Base-by-base conservation (phyloP, 1,140 invertebrate genomes). In the Sycobia sp. region DNA sequence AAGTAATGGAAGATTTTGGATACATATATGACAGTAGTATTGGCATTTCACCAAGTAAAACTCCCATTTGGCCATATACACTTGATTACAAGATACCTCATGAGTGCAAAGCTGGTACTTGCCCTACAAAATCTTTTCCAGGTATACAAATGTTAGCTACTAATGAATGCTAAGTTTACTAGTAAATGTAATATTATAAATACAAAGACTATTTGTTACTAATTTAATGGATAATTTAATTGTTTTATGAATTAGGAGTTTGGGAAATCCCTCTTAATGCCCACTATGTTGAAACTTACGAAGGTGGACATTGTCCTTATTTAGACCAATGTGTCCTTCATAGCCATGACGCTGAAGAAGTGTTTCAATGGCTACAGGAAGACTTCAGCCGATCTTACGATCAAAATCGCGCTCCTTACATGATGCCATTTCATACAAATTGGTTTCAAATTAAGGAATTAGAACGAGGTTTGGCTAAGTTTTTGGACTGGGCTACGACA, bases 221-320 rank as follows among this genome's bases (percentile, higher is more conserved):
- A n/a, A n/a, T n/a, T n/a, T n/a, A n/a, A n/a, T n/a, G n/a, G n/a
- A n/a, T n/a, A n/a, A n/a, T n/a, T n/a, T n/a, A n/a, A n/a, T n/a
- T n/a, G n/a, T n/a, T n/a, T n/a, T n/a, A 60, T 67, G 49, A 47
- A 55, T 44, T 78, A 88, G 94, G 94, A 67, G 85, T 96, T 3
- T 97, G 95, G 95, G 94, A 97, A 81, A 85, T 96, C n/a, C 95
- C 95, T 16, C 77, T 97, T 66, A 97, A 97, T 73, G 91, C 93
- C 16, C 92, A 96, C 76, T 95, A 91, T 72, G 91, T 95, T 9
- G 91, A 94, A 73, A 88, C 87, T 41, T 95, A 89, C 63, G 93
- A 95, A 80, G 94, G 93, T 25, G 94, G 94, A 3, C 93, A 95
- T 72, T 97, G 95, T 72, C 92, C 93, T 2, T 94, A 95, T 71